Conservation (phyloP, 2,797 vertebrate genomes). For the Crenichthys baileyi region DNA sequence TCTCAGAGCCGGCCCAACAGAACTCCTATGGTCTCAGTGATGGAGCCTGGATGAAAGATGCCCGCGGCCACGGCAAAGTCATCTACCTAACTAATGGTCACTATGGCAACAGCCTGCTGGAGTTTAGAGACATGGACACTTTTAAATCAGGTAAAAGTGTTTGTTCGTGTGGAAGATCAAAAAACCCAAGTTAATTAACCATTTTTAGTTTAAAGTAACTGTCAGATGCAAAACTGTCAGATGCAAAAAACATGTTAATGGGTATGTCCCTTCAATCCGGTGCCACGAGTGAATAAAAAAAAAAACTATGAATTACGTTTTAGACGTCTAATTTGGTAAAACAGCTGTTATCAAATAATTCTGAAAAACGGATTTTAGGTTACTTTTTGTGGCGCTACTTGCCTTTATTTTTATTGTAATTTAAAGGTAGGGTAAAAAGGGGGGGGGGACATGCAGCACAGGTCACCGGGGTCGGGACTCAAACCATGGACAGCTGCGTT, state of each 20-base stretch:
- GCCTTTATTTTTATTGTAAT: no score
- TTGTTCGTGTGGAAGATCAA: neutral
- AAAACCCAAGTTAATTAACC: neutral
- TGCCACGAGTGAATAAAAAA: neutral
- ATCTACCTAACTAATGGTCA: slow-evolving; percentile 93
- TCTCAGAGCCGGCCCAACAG: slow-evolving; percentile 88
- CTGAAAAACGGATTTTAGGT: no score
- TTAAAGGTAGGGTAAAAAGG: no score
- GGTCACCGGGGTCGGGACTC: no score
- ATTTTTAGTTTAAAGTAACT: neutral
- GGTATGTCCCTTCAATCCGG: no score
- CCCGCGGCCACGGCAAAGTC: slow-evolving; percentile 87
- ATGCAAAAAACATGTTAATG: neutral
- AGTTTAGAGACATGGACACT: slow-evolving; percentile 90
- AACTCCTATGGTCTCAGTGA: slow-evolving; percentile 89
- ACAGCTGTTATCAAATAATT: no score
- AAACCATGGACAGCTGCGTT: no score
- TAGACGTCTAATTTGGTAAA: neutral
- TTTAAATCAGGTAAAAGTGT: slow-evolving; percentile 89
- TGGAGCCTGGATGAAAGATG: slow-evolving; percentile 97
- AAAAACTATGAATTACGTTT: neutral
- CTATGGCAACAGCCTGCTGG: slow-evolving; percentile 88
- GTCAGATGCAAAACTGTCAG: neutral
- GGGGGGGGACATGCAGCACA: no score
- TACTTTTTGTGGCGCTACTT: no score